These are phyloP conservation scores for Acrocephalus kingi DNA, from an alignment of 2,113 vertebrate species.

Conservation along the genomic window DNA sequence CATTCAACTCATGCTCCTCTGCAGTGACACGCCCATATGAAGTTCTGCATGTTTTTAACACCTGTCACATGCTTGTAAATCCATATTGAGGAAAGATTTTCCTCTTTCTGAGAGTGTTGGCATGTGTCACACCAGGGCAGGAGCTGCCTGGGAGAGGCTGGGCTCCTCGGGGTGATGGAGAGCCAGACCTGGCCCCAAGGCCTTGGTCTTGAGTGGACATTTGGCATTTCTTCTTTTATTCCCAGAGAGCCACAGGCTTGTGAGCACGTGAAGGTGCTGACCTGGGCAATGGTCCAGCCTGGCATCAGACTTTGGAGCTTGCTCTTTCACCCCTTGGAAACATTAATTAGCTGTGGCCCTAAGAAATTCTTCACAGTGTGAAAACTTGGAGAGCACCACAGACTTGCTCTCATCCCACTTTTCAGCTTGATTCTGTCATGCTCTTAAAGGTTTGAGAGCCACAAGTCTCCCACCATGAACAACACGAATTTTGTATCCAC, in stretches of 20 bases:
- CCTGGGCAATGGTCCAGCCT: background rate
- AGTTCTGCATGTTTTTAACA: background rate
- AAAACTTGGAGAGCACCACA: background rate
- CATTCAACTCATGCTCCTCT: background rate
- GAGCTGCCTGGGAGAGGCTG: background rate
- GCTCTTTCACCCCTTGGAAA: background rate
- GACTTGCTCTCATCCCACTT: background rate
- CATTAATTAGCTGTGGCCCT: background rate
- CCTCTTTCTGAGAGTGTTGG: fast-evolving
- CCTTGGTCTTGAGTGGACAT: constrained; percentile 75
- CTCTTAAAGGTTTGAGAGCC: background rate
- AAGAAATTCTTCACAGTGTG: background rate
- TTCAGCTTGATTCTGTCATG: background rate
- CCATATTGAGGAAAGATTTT: background rate
- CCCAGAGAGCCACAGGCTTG: background rate
- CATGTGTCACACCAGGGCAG: fast-evolving
- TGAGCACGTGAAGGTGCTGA: fast-evolving
- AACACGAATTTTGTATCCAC: background rate
- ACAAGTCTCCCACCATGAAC: background rate
- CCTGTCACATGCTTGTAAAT: background rate
- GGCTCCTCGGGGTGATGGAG: fast-evolving
- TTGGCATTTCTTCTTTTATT: constrained; percentile 65
- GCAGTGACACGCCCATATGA: fast-evolving
- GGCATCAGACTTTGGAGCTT: background rate
- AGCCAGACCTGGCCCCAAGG: constrained; percentile 49